These are phyloP conservation scores for Drosophila picticornis DNA, from an alignment of 2,888 invertebrate genomes.

Conservation along the genomic window DNA sequence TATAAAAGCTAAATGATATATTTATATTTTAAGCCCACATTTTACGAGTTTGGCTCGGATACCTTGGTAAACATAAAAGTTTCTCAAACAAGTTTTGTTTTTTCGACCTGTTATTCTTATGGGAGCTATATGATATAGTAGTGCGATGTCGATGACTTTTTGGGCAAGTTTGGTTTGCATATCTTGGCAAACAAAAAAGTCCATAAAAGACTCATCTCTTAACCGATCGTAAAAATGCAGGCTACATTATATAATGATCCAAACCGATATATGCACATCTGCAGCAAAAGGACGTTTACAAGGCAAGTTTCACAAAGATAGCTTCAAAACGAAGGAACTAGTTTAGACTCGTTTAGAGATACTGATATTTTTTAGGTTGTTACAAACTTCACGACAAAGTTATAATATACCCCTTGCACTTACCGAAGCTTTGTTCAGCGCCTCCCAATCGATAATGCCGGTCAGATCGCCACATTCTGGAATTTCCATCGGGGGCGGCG, in stretches of 20 bases:
- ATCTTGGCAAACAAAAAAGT: not conserved
- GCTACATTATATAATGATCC: not conserved
- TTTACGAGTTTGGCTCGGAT: not conserved
- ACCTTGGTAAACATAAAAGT: too few relatives aligned
- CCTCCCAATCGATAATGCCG: slow-evolving; percentile 78
- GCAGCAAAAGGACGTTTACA: too few relatives aligned
- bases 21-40: not conserved
- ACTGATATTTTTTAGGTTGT: not conserved
- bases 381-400: not conserved
- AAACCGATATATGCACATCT: too few relatives aligned
- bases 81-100: too few relatives aligned
- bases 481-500: not conserved
- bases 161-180: not conserved
- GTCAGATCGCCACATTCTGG: slow-evolving; percentile 38
- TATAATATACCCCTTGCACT: slow-evolving; percentile 11
- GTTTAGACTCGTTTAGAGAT: not conserved
- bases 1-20: not conserved
- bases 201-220: not conserved
- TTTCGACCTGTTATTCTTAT: too few relatives aligned
- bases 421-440: slow-evolving; percentile 76
- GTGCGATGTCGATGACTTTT: too few relatives aligned
- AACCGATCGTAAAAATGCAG: not conserved
- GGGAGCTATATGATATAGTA: too few relatives aligned
- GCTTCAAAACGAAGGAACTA: not conserved
- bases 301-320: not conserved